Conservation (phyloP, 2,888 invertebrate genomes). For the Pterostichus niger region DNA sequence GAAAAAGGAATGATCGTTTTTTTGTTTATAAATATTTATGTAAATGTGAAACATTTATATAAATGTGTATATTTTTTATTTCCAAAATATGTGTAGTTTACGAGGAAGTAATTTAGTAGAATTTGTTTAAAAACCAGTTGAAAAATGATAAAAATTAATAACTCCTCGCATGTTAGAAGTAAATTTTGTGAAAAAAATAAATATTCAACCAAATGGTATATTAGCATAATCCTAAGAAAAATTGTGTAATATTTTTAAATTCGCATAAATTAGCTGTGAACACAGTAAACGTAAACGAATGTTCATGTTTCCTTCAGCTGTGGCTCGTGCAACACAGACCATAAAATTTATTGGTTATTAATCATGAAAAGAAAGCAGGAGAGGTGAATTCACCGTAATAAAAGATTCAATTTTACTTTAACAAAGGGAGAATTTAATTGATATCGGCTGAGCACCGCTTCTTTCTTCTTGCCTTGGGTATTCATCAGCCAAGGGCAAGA, state of each 20-base stretch:
- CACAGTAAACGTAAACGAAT: conserved; percentile 41
- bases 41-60: neutral
- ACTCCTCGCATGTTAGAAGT: conserved; percentile 37
- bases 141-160: conserved; percentile 46
- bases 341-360: conserved; percentile 63
- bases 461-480: neutral
- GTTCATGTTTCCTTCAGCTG: neutral
- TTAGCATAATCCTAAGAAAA: conserved; percentile 50
- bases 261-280: conserved; percentile 35
- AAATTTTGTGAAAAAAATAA: conserved; percentile 33
- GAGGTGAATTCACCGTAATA: conserved; percentile 63
- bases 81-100: neutral
- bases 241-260: conserved; percentile 47
- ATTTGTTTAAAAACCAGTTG: conserved; percentile 46
- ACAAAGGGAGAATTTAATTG: conserved; percentile 51
- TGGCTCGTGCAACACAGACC: conserved; percentile 7
- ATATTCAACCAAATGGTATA: conserved; percentile 29
- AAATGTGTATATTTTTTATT: conserved; percentile 26
- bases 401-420: conserved; percentile 58
- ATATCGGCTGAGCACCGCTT: neutral
- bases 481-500: neutral
- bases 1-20: too few relatives aligned
- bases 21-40: neutral
- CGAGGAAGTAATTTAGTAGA: conserved; percentile 16
- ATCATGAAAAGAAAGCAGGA: conserved; percentile 58